These are phyloP conservation scores for Caenorhabditis doughertyi DNA, from an alignment of 2,888 invertebrate species.

Conservation along the genomic window DNA sequence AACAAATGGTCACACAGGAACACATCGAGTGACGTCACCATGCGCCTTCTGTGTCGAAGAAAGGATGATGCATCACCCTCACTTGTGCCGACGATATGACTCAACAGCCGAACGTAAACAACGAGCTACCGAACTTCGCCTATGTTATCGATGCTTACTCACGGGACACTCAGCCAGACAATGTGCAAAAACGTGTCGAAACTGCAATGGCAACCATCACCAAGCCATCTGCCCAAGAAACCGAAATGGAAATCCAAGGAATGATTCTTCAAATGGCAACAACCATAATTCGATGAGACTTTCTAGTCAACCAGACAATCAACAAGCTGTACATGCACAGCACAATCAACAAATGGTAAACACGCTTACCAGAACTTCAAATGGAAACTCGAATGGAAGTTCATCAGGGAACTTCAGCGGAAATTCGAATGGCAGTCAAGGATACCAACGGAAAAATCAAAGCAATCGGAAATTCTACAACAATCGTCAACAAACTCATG, in stretches of 20 bases:
- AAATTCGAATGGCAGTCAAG: too few relatives aligned
- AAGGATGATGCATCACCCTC: neutral
- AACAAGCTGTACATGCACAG: too few relatives aligned
- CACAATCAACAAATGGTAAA: too few relatives aligned
- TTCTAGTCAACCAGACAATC: too few relatives aligned
- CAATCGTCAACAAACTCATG: neutral
- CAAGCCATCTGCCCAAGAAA: neutral
- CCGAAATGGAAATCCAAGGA: neutral
- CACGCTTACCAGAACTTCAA: too few relatives aligned
- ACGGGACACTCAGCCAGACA: neutral
- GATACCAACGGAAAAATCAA: slow-evolving; percentile 1
- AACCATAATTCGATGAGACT: too few relatives aligned
- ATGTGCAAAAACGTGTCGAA: neutral
- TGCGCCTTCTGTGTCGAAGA: neutral
- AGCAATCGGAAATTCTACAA: neutral
- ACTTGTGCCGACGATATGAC: neutral
- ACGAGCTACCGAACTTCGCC: neutral
- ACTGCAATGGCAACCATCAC: neutral
- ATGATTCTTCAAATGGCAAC: too few relatives aligned
- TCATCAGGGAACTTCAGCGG: too few relatives aligned
- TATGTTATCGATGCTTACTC: neutral
- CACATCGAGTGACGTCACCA: neutral
- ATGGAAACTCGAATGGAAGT: too few relatives aligned
- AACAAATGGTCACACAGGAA: neutral
- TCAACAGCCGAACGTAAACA: neutral